Conservation (phyloP, 2,888 invertebrate genomes). For the Tipula vernalis region DNA sequence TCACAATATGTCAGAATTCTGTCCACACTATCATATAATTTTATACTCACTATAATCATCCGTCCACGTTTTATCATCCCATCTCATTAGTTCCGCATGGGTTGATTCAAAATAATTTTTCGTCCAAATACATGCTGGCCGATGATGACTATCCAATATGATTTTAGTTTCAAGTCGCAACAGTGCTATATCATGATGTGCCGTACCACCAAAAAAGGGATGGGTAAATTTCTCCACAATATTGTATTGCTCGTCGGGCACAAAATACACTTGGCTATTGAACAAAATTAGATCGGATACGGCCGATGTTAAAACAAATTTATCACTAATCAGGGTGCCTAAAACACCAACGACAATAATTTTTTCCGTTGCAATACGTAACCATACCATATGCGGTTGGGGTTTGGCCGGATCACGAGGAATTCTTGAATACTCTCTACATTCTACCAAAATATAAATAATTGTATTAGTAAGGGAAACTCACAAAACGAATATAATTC, state of each 20-base stretch:
- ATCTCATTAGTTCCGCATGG: not conserved
- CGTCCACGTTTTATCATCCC: not conserved
- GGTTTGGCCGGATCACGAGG: not conserved
- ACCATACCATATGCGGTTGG: not conserved
- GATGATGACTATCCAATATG: not conserved
- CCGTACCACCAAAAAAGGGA: not conserved
- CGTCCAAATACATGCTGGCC: not conserved
- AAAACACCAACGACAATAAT: not conserved
- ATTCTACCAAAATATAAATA: not conserved
- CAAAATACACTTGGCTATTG: not conserved
- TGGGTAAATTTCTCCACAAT: not conserved
- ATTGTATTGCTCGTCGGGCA: not conserved
- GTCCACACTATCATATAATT: not conserved
- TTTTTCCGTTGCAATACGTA: not conserved
- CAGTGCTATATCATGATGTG: not conserved
- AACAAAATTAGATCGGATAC: not conserved
- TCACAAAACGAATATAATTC: not conserved
- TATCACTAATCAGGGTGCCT: not conserved
- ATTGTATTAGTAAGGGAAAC: no score
- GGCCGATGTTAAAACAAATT: not conserved
- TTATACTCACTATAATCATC: not conserved
- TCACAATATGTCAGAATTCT: not conserved
- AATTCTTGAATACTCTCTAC: not conserved
- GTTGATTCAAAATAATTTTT: not conserved
- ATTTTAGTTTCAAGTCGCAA: not conserved